These are phyloP conservation scores for Prietella phreatophila DNA, from an alignment of 2,113 vertebrate species.

Conservation along the genomic window DNA sequence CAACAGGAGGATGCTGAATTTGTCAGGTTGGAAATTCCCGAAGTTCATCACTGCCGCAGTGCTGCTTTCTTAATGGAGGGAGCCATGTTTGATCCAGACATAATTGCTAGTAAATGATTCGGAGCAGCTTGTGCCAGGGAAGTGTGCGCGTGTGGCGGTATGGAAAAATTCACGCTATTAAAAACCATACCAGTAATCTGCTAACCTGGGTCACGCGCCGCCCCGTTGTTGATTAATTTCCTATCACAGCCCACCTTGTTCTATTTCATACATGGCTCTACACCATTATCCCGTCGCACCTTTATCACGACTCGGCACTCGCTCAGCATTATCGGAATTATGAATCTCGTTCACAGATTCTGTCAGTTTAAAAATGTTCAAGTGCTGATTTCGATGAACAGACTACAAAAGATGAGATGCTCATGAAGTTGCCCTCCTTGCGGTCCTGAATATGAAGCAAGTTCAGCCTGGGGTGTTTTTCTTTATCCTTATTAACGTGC, in stretches of 20 bases:
- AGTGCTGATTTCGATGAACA: conserved; percentile 15
- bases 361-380: background rate
- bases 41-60: background rate
- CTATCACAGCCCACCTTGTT: background rate
- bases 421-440: background rate
- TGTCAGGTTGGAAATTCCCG: background rate
- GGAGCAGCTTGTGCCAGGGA: background rate
- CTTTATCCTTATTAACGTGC: background rate
- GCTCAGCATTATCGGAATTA: background rate
- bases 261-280: background rate
- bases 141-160: background rate
- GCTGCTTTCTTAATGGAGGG: conserved; percentile 2
- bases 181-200: background rate
- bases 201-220: background rate
- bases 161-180: background rate
- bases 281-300: background rate
- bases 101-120: background rate
- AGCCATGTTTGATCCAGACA: background rate
- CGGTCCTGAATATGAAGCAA: background rate
- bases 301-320: background rate
- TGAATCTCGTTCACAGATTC: background rate
- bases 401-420: background rate
- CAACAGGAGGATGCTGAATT: conserved; percentile 15
- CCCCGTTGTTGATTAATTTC: background rate
- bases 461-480: conserved; percentile 8